A percentile compares a stretch with the other conserved stretches of the same genome.
phyloP scores from a whole-genome alignment of 2,797 vertebrate genomes.

The Telmatherina bonti region DNA sequence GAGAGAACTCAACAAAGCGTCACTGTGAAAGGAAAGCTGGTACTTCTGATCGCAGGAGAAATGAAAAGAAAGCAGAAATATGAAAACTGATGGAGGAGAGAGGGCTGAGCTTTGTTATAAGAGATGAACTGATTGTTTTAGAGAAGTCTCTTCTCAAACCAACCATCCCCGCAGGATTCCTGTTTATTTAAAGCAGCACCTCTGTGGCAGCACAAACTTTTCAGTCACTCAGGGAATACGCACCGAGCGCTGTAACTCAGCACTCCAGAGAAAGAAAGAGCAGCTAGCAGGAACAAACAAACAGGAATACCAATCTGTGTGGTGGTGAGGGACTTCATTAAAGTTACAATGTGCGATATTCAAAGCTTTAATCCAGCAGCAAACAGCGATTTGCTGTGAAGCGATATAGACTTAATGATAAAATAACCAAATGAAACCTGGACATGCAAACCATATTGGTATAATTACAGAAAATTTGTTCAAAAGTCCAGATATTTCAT shows the following conservation, averaged over 20 bases:
- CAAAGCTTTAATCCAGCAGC: not conserved
- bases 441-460: too few species aligned
- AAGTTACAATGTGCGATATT: not conserved
- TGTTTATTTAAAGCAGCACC: constrained; percentile 40
- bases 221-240: constrained; percentile 2
- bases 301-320: not conserved
- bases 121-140: not conserved
- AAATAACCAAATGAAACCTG: not conserved
- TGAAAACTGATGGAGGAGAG: not conserved
- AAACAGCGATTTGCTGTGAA: not conserved
- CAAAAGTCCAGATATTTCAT: too few species aligned
- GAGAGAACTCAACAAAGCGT: not conserved
- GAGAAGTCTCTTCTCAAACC: constrained; percentile 8
- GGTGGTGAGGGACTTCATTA: constrained; percentile 1
- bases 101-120: not conserved
- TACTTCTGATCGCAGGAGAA: not conserved
- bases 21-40: not conserved
- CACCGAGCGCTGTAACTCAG: not conserved
- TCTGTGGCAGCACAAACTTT: constrained; percentile 13
- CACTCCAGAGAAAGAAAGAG: not conserved
- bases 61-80: not conserved
- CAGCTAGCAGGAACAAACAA: constrained; percentile 1
- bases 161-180: constrained; percentile 30
- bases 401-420: not conserved
- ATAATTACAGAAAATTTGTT: too few species aligned